Percentiles rank a stretch among this genome's conserved stretches.
These are phyloP conservation scores for Anthonomus grandis DNA, from an alignment of 1,140 invertebrate genomes.

Conservation along the genomic window DNA sequence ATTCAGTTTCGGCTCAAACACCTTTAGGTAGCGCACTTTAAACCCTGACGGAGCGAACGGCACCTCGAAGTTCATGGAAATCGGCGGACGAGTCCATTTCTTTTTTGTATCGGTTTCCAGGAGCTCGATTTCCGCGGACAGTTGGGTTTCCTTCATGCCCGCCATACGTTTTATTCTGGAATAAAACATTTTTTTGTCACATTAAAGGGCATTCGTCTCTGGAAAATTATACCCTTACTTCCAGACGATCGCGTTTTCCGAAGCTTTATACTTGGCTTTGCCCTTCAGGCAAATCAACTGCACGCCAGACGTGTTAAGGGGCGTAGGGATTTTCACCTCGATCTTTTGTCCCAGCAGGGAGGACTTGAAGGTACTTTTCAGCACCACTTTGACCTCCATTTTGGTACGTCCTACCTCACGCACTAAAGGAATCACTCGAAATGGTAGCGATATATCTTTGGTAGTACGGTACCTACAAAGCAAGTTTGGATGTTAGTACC, in stretches of 20 bases:
- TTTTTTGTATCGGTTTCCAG: constrained; percentile 98
- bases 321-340: constrained; percentile 98
- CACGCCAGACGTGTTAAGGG: constrained; percentile 97
- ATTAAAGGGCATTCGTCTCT: background rate
- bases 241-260: constrained; percentile 99
- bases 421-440: constrained; percentile 97
- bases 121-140: constrained; percentile 99
- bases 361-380: constrained; percentile 99
- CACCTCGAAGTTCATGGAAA: constrained; percentile 99
- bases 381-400: constrained; percentile 99
- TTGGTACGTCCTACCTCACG: constrained; percentile 97
- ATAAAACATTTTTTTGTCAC: constrained; percentile 16
- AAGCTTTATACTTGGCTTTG: constrained; percentile 99
- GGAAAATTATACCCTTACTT: constrained; percentile 68
- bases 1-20: constrained; percentile 99
- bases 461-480: constrained; percentile 93
- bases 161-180: constrained; percentile 97
- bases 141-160: constrained; percentile 99
- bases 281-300: constrained; percentile 99
- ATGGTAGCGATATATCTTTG: constrained; percentile 99
- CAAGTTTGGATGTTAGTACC: too few relatives aligned
- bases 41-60: constrained; percentile 97
- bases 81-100: constrained; percentile 99
- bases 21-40: constrained; percentile 98
- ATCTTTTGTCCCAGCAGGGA: constrained; percentile 98